Evolutionary conservation across 53 echinoderm and acorn worm species (phyloP).

Genomic region (Arbacia lixula): DNA sequence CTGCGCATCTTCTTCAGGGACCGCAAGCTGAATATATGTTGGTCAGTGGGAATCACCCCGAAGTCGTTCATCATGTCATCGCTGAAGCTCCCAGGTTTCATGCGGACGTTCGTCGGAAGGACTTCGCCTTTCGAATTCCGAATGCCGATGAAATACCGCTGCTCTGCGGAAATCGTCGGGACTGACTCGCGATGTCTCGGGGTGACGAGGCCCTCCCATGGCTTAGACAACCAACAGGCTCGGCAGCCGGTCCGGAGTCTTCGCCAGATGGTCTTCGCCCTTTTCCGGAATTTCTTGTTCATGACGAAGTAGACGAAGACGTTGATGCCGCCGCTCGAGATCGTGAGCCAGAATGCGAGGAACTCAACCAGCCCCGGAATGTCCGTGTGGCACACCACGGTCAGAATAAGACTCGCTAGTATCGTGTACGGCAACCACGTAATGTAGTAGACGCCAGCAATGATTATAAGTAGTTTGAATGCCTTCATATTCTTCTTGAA

Average conservation of each 20-base stretch:
- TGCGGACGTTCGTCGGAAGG: conserved; percentile 20
- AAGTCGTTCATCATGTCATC: conserved; percentile 1
- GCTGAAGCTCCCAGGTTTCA: conserved; percentile 3
- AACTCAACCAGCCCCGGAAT: conserved; percentile 25
- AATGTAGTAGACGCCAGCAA: conserved; percentile 58
- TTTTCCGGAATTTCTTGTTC: conserved; percentile 51
- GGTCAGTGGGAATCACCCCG: conserved; percentile 14
- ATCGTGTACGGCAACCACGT: conserved; percentile 61
- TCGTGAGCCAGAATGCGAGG: conserved; percentile 44
- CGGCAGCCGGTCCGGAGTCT: background rate
- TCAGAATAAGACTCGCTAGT: background rate
- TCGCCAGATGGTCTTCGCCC: conserved; percentile 3
- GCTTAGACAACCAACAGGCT: background rate
- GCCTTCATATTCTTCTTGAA: conserved; percentile 60
- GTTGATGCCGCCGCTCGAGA: conserved; percentile 58
- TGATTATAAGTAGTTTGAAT: conserved; percentile 52
- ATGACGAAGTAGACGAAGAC: conserved; percentile 58
- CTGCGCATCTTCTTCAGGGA: conserved; percentile 37
- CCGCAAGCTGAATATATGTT: conserved; percentile 31
- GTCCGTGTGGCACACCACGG: background rate
- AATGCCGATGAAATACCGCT: conserved; percentile 32
- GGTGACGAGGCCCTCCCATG: background rate
- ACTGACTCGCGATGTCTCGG: background rate
- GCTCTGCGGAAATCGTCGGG: background rate
- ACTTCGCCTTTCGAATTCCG: conserved; percentile 47